Percentiles rank a stretch among this genome's conserved stretches.
Evolutionary conservation across 2,888 invertebrate genomes (phyloP).

Genomic region (Lithophane ornitopus): DNA sequence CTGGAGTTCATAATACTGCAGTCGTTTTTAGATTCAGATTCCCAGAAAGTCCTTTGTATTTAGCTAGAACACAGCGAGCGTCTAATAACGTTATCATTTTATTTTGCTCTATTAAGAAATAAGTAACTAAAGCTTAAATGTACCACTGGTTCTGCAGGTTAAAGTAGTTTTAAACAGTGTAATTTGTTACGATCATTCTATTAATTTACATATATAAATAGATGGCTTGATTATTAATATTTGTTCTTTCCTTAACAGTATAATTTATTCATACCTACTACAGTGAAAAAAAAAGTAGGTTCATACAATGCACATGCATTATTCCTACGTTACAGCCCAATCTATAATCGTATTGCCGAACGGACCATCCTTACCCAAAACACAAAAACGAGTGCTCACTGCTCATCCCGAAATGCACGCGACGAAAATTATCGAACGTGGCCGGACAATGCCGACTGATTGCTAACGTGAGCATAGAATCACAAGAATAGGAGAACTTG

Average conservation of each 20-base stretch:
- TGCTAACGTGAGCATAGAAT: conserved; percentile 68
- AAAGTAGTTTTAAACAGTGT: background rate
- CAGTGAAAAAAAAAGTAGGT: background rate
- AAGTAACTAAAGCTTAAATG: conserved; percentile 4
- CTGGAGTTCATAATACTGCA: conserved; percentile 34
- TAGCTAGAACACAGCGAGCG: conserved; percentile 26
- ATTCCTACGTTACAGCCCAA: background rate
- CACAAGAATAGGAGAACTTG: conserved; percentile 65
- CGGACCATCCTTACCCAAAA: conserved; percentile 1
- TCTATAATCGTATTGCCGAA: conserved; percentile 27
- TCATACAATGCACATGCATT: background rate
- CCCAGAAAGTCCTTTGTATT: conserved; percentile 31
- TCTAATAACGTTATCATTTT: conserved; percentile 19
- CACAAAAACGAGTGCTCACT: conserved; percentile 25
- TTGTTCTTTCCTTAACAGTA: too few relatives aligned
- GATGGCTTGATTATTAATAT: background rate
- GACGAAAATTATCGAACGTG: conserved; percentile 58
- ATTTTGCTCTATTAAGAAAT: conserved; percentile 5
- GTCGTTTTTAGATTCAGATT: conserved; percentile 45
- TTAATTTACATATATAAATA: background rate
- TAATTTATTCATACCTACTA: background rate
- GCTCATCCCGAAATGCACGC: conserved; percentile 46
- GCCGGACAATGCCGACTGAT: conserved; percentile 70
- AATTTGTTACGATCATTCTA: background rate
- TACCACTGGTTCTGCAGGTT: background rate